Conservation (phyloP, 2,113 vertebrate genomes). For the Meleagris gallopavo region DNA sequence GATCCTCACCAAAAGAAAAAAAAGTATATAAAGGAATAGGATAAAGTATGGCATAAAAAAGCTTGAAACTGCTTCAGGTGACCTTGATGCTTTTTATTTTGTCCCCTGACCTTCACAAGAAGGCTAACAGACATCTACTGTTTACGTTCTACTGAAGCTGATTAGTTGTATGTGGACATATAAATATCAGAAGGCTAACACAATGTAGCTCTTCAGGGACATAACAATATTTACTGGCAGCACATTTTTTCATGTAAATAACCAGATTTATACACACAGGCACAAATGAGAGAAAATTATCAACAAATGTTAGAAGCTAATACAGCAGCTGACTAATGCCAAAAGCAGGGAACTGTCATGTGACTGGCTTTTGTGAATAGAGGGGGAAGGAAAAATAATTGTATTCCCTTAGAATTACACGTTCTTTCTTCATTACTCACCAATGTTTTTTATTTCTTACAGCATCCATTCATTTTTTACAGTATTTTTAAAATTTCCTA, state of each 20-base stretch:
- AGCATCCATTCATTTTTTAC: neutral
- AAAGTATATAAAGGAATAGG: neutral
- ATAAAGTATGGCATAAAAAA: neutral
- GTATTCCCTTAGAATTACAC: neutral
- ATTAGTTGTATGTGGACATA: constrained; percentile 46
- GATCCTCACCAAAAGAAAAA: neutral
- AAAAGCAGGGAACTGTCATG: constrained; percentile 14
- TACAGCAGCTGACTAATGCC: neutral
- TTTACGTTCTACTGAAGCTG: constrained; percentile 33
- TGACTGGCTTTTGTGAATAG: neutral
- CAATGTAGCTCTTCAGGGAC: constrained; percentile 31
- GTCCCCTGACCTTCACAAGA: constrained; percentile 37
- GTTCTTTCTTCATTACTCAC: neutral
- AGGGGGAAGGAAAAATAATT: neutral
- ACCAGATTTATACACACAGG: constrained; percentile 53
- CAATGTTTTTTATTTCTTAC: neutral
- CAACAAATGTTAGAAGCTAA: constrained; percentile 3
- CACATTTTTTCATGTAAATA: constrained; percentile 40
- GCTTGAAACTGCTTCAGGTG: neutral
- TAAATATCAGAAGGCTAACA: constrained; percentile 51
- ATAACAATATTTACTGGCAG: constrained; percentile 44
- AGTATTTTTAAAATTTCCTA: neutral
- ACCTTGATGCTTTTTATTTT: constrained; percentile 51
- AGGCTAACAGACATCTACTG: constrained; percentile 31
- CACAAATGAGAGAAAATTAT: constrained; percentile 39